Evolutionary conservation across 1,140 invertebrate species (phyloP), one percentile per base, ranked within the genome.

Genomic region (Pogonognathellus flavescens): DNA sequence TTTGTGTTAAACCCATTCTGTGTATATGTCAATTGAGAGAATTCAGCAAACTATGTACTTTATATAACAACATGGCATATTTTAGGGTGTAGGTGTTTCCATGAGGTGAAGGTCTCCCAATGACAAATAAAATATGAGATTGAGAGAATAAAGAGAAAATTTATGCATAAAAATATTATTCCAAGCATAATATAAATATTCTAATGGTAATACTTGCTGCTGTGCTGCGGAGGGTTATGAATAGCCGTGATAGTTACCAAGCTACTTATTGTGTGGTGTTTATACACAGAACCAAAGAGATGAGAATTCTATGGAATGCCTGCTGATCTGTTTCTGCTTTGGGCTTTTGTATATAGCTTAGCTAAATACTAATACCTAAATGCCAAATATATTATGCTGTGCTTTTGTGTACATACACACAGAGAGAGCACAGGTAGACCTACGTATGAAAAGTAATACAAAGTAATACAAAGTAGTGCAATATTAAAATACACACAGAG

Each of bases 61-160:
- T 76, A 66, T 66, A 14, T 66, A 66, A 66, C n/a, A n/a, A n/a
- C n/a, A n/a, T 66, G 62, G n/a, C n/a, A n/a, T 25, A 25, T 11
- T 66, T 66, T 41, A 41, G 31, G 31, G 53, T 14, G 41, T 76
- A 76, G 70, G 41, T 76, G 31, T 76, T 49, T 31, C 20, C 22
- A 31, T 16, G 70, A 76, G 70, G 70, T 76, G 70, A 76, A 76
- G 70, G 70, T 76, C 70, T 76, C 16, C 16, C 41, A 76, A 76
- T 76, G 70, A 76, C 70, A 76, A 76, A 66, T 66, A 66, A 66
- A 66, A 66, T 66, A 66, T 31, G 62, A 66, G 62, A 25, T 66
- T 66, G 18, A 25, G n/a, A 20, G 20, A 66, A 66, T 25, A 76
- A 57, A 57, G 11, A 5, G 53, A 57, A 50, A 7, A 76, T 50